Evolutionary conservation across 2,888 invertebrate genomes (phyloP).

Genomic region (Entomobrya multifasciata): DNA sequence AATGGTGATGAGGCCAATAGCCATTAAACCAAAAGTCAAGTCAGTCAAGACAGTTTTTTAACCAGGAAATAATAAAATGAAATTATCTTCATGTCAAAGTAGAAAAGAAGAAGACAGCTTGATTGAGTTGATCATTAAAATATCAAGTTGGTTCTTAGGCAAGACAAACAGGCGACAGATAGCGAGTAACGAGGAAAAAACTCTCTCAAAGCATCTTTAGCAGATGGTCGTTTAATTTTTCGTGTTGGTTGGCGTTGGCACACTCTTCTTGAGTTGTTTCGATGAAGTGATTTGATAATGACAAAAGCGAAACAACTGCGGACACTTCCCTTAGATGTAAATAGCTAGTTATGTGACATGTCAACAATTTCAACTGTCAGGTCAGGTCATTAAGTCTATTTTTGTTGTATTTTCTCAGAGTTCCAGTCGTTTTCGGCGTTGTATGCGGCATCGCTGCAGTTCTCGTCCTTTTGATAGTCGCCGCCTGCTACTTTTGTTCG

Average conservation of each 20-base stretch:
- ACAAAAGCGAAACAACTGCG: neutral
- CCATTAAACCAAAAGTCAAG: too few species aligned
- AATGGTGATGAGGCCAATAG: too few species aligned
- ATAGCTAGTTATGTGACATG: too few species aligned
- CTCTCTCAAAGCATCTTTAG: too few species aligned
- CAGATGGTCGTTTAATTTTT: too few species aligned
- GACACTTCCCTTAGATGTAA: too few species aligned
- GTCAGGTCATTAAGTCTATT: too few species aligned
- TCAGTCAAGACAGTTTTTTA: too few species aligned
- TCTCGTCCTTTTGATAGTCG: constrained; percentile 80
- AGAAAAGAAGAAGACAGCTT: neutral
- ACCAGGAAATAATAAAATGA: neutral
- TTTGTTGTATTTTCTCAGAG: constrained; percentile 79
- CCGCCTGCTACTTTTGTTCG: constrained; percentile 81
- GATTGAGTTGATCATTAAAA: constrained; percentile 4
- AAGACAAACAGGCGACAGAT: constrained; percentile 12
- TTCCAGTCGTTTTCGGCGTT: constrained; percentile 81
- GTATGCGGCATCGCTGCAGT: constrained; percentile 81
- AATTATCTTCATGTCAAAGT: constrained; percentile 5
- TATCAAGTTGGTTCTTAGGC: neutral
- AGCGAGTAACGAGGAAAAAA: neutral
- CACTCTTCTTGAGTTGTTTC: constrained; percentile 16
- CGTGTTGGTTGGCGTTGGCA: too few species aligned
- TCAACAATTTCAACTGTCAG: too few species aligned
- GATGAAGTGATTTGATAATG: neutral